Percentiles rank a stretch among this genome's conserved stretches.
phyloP scores from a whole-genome alignment of 2,113 vertebrate genomes.

The Pteropus alecto region DNA sequence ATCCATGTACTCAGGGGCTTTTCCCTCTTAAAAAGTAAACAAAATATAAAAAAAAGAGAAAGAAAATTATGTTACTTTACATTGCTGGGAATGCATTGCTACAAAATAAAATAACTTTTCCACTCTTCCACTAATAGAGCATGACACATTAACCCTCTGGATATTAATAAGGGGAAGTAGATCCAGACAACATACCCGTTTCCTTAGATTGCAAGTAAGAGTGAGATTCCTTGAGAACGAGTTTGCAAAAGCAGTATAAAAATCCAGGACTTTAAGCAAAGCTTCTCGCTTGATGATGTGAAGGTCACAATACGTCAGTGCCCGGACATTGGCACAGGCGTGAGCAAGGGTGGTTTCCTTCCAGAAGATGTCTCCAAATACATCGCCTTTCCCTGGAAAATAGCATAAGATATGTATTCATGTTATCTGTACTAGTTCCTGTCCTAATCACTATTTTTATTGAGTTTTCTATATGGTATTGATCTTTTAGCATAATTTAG shows the following conservation, averaged over 20 bases:
- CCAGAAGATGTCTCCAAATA: slow-evolving; percentile 98
- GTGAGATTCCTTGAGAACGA: slow-evolving; percentile 97
- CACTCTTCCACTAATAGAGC: neutral
- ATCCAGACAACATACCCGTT: slow-evolving; percentile 87
- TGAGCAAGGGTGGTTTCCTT: slow-evolving; percentile 96
- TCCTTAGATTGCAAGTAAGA: slow-evolving; percentile 96
- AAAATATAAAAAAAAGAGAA: slow-evolving; percentile 4
- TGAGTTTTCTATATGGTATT: neutral
- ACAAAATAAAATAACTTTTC: neutral
- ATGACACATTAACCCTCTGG: no score
- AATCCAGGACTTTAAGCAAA: slow-evolving; percentile 95
- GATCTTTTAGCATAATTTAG: neutral
- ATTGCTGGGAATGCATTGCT: neutral
- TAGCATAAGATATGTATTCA: slow-evolving; percentile 31
- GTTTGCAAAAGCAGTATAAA: slow-evolving; percentile 96
- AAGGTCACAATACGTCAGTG: slow-evolving; percentile 96
- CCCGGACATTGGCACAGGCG: slow-evolving; percentile 94
- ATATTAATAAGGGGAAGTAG: neutral
- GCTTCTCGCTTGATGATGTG: slow-evolving; percentile 96
- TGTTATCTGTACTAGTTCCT: neutral
- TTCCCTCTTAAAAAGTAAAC: neutral
- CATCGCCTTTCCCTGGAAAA: slow-evolving; percentile 95
- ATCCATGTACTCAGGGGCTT: neutral
- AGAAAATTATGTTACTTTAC: neutral
- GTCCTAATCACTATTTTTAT: neutral